phyloP scores from a whole-genome alignment of 2,797 vertebrate species.

The Delichon dasypus region DNA sequence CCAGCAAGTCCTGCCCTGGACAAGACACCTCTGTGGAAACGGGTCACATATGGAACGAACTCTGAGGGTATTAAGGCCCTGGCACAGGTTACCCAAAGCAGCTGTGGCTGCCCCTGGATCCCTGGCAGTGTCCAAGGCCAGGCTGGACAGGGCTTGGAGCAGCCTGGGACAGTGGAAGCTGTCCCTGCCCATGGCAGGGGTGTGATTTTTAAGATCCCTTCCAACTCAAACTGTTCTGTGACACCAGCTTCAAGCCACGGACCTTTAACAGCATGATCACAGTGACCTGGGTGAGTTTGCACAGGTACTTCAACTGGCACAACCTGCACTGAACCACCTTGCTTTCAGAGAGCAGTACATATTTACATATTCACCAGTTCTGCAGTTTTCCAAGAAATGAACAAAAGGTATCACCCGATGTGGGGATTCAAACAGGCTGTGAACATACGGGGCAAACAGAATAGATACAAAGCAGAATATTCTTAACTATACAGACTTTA shows the following conservation, averaged over 20 bases:
- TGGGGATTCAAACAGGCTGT: background rate
- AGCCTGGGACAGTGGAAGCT: background rate
- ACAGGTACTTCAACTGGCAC: background rate
- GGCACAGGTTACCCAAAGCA: fast-evolving
- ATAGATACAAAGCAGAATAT: background rate
- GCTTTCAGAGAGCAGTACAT: background rate
- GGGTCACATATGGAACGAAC: background rate
- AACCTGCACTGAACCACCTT: background rate
- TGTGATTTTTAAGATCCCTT: background rate
- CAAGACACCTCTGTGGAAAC: background rate
- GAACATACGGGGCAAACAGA: background rate
- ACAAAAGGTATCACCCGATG: background rate
- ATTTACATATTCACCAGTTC: background rate
- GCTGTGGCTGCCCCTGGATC: background rate
- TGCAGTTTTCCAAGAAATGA: background rate
- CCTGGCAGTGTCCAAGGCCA: background rate
- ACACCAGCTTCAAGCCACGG: fast-evolving
- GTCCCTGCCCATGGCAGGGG: background rate
- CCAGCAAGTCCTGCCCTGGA: background rate
- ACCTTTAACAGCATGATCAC: background rate
- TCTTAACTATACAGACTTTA: background rate
- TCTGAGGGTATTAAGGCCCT: fast-evolving
- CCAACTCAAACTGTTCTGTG: background rate
- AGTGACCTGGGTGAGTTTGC: background rate
- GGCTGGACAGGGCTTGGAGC: fast-evolving